Conservation (phyloP, 2,888 invertebrate species). For the Diploptera punctata region DNA sequence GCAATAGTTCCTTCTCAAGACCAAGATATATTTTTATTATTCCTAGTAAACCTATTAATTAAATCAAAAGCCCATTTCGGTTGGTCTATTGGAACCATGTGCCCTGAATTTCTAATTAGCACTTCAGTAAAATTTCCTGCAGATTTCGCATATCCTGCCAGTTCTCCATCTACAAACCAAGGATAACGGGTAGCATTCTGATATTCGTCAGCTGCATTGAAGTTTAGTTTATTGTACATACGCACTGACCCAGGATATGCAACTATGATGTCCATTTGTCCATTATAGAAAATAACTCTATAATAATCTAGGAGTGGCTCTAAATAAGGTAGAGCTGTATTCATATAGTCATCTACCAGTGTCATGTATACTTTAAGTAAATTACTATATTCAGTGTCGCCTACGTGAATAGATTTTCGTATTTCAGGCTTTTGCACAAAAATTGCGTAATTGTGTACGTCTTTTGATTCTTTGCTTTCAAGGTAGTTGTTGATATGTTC, state of each 20-base stretch:
- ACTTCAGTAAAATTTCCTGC: constrained; percentile 48
- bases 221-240: constrained; percentile 52
- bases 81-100: constrained; percentile 53
- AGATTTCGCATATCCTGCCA: constrained; percentile 49
- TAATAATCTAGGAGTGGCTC: constrained; percentile 61
- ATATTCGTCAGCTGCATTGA: constrained; percentile 51
- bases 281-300: constrained; percentile 55
- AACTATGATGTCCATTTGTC: constrained; percentile 57
- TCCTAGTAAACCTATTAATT: constrained; percentile 53
- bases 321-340: constrained; percentile 63
- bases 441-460: constrained; percentile 25
- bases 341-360: constrained; percentile 62
- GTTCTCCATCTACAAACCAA: constrained; percentile 48
- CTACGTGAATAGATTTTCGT: constrained; percentile 61
- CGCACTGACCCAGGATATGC: constrained; percentile 54
- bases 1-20: too few relatives aligned
- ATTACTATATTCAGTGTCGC: constrained; percentile 59
- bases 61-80: constrained; percentile 53
- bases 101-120: constrained; percentile 52
- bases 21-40: too few relatives aligned
- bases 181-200: constrained; percentile 46
- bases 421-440: constrained; percentile 58
- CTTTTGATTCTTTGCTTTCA: constrained; percentile 49
- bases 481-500: constrained; percentile 61
- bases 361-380: constrained; percentile 61